Base-by-base conservation (phyloP, 2,888 invertebrate genomes). In the Hetaerina titia region DNA sequence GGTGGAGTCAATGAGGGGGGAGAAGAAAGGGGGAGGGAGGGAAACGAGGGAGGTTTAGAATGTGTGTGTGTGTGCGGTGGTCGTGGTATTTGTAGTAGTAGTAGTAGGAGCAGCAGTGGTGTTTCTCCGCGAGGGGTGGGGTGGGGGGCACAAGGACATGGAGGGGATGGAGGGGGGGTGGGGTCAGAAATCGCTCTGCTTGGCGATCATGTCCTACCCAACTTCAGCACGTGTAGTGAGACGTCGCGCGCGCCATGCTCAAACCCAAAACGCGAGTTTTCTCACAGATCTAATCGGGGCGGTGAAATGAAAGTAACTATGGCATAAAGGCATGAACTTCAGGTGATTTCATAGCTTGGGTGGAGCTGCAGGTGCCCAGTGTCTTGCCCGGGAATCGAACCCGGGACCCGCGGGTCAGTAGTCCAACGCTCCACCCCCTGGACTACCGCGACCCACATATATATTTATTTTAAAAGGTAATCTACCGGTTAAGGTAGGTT, bases 141-240 rank as follows among this genome's bases (percentile, higher is more conserved):
- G 25, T 22, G 94, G 94, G 63, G 58, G 94, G 92, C 57, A 90
- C 22, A 25, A 81, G 81, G 81, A 25, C 8, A n/a, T 9, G 69
- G 22, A 7, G 89, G 90, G 81, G 94, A 31, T 25, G 25, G 19
- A 58, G 95, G 89, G 64, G 64, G 74, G 94, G 89, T n/a, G 95
- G 81, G 87, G 74, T 94, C 94, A 94, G 89, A 92, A 94, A 95
- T 92, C 69, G 58, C 92, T 56, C 60, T 89, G 60, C 19, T 19
- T 64, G 90, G 87, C 89, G 95, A 90, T 81, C 94, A 88, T 88
- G 88, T 63, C 95, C 88, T 94, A 64, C 81, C 95, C 94, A 64
- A 69, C 95, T 94, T 95, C 64, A 69, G 94, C 89, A 89, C 89
- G 64, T 64, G 64, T 92, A 64, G 56, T 69, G 92, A 92, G 92